Evolutionary conservation across 2,113 vertebrate genomes (phyloP), one percentile per base, ranked within the genome.

Genomic region (Apaloderma vittatum): DNA sequence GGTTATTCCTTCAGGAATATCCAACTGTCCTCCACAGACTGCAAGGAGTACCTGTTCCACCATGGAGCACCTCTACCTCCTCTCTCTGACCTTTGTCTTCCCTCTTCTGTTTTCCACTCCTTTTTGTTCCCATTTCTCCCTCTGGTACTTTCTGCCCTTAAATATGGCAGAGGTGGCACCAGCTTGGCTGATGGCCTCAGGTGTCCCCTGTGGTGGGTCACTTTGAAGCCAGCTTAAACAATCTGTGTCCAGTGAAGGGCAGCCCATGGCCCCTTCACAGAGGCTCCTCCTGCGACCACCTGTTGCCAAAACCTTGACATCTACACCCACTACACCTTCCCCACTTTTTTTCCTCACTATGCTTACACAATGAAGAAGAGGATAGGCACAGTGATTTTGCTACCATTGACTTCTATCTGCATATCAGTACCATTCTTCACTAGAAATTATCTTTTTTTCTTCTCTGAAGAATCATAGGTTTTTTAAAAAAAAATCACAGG

Each of bases 261-360:
- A 21, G 55, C 12, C 30, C 17, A 27, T 57, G 32, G 21, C 55
- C 55, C 30, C 54, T 55, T 55, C 34, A 40, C 40, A 74, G 22
- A 57, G 4, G 7, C 17, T 43, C 67, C 13, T 4, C 6, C 48
- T 79, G 18, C 22, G 57, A 4, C 3, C 2, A 5, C 30, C 19
- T 46, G 11, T 36, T 71, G 29, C 18, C 11, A 59, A 14, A 9
- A 40, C 15, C 8, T 27, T 74, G 22, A 34, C 40, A 34, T 3
- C 36, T 32, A 3, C 6, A 40, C 1, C 1, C 5, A n/a, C 6
- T 7, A 34, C 16, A 75, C 7, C 21, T 9, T 45, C 11, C 6
- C 6, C 4, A 11, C 8, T 5, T 48, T 73, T 48, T 77, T 52
- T 6, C 1, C 1, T 3, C 48, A 15, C 11, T 62, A 2, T 19